Evolutionary conservation across 2,888 invertebrate genomes (phyloP), one percentile per base, ranked within the genome.

Genomic region (Urechis unicinctus): DNA sequence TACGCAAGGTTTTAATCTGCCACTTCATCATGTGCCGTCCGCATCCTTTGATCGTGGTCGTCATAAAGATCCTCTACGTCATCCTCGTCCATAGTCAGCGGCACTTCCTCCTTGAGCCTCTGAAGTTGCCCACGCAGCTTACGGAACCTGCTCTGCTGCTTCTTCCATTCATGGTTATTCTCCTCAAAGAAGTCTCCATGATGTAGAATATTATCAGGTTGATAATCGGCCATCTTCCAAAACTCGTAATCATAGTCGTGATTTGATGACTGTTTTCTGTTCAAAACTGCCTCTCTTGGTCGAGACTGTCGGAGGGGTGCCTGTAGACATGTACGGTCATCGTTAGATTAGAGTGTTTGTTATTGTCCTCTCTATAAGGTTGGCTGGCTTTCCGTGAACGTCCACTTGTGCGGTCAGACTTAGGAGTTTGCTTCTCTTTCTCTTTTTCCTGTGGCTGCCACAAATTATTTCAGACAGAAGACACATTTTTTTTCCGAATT

Each of bases 61-160:
- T 62, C 62, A 26, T 61, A 60, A n/a, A 61, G 30, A 28, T 62
- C 62, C 28, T 62, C 62, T 13, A 61, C 51, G 46, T 62, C 62
- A 29, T 62, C 62, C 22, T 61, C 60, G 13, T 61, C 60, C 62
- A 61, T 58, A 3, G 50, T 42, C 17, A 43, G 36, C 9, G 61
- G 31, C 2, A 57, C 51, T 17, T 61, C 61, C 29, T 61, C 61
- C 26, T 57, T 62, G 31, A 62, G 43, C 6, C 51, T 29, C 5
- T 55, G 51, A 5, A 61, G 49, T 5, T 58, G 57, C 24, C 60
- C 58, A 21, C 52, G 56, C n/a, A 62, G 24, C 31, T 55, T 53
- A 17, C 41, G 46, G 24, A 61, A 31, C 31, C 50, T n/a, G 29
- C 58, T 58, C 50, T 62, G 60, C 21, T 61, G 58, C 43, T 62